Evolutionary conservation across 2,888 invertebrate genomes (phyloP).

Genomic region (Hanleya hanleyi): DNA sequence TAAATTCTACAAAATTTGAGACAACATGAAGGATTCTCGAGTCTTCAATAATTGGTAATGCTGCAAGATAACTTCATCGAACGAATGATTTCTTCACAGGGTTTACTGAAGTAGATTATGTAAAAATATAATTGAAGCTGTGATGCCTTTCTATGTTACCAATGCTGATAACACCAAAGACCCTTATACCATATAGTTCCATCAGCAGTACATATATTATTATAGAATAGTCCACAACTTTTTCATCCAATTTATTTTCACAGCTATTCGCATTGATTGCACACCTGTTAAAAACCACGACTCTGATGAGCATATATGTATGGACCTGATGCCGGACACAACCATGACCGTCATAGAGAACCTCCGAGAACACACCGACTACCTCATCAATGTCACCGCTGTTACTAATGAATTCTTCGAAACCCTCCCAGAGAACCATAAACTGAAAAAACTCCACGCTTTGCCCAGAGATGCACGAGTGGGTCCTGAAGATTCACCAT

Average conservation of each 20-base stretch:
- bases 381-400: conserved; percentile 69
- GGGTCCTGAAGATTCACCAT: conserved; percentile 64
- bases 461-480: conserved; percentile 62
- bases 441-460: conserved; percentile 52
- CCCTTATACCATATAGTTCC: background rate
- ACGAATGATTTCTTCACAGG: no score
- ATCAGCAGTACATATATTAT: background rate
- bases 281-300: conserved; percentile 58
- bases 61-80: no score
- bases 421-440: conserved; percentile 66
- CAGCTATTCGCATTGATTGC: conserved; percentile 71
- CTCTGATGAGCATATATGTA: conserved; percentile 48
- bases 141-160: no score
- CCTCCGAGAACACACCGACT: conserved; percentile 70
- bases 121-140: no score
- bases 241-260: no score
- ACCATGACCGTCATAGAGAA: conserved; percentile 60
- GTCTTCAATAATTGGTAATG: no score
- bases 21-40: no score
- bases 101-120: no score
- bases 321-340: conserved; percentile 67
- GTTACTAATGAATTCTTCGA: conserved; percentile 73
- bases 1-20: no score
- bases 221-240: background rate
- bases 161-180: no score